Evolutionary conservation across 2,888 invertebrate species (phyloP).

Genomic region (Phaonia tiefii): DNA sequence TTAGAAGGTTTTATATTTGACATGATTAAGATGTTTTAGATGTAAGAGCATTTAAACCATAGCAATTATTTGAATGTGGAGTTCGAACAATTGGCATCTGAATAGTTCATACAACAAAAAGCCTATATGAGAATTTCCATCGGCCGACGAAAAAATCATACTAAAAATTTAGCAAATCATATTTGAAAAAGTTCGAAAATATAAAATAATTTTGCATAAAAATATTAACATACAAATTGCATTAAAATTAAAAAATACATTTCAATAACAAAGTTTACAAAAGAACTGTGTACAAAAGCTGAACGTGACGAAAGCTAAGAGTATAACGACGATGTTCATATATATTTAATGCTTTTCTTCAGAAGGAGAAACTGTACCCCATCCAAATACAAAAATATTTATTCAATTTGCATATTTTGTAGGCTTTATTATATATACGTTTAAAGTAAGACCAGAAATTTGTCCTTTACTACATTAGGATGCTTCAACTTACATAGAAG

Average conservation of each 20-base stretch:
- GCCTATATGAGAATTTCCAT: too few relatives aligned
- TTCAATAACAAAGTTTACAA: not conserved
- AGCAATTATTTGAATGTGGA: too few relatives aligned
- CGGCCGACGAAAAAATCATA: not conserved
- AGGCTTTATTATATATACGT: too few relatives aligned
- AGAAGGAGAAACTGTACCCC: not conserved
- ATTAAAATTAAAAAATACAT: constrained; percentile 32
- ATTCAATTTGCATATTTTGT: constrained; percentile 41
- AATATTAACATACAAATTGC: constrained; percentile 56
- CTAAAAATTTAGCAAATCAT: not conserved
- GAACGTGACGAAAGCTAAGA: not conserved
- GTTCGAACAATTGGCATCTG: too few relatives aligned
- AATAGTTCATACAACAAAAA: too few relatives aligned
- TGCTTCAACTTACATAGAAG: not conserved
- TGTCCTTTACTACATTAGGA: too few relatives aligned
- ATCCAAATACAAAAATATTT: too few relatives aligned
- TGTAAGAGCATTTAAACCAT: too few relatives aligned
- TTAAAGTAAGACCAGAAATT: too few relatives aligned
- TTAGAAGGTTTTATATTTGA: too few relatives aligned
- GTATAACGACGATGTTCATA: not conserved
- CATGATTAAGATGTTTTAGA: too few relatives aligned
- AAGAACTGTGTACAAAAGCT: constrained; percentile 5
- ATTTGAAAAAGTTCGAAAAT: not conserved
- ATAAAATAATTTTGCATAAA: constrained; percentile 13
- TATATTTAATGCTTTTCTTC: too few relatives aligned